Evolutionary conservation across 2,888 invertebrate genomes (phyloP).

Genomic region (Maniola hyperantus): DNA sequence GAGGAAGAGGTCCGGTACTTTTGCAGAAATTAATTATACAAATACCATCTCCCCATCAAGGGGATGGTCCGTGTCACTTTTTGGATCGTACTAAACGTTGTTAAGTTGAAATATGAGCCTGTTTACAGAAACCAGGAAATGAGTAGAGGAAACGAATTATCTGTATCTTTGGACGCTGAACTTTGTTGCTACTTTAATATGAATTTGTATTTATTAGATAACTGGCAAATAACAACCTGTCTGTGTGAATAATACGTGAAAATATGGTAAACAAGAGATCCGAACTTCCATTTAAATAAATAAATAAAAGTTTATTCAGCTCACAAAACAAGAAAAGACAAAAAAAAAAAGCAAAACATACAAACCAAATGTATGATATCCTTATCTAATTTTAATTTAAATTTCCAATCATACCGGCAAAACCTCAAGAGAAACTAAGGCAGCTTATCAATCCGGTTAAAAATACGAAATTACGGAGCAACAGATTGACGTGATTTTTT

Average conservation of each 20-base stretch:
- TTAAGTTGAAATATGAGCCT: constrained; percentile 33
- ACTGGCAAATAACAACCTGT: not conserved
- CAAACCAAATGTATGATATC: too few relatives aligned
- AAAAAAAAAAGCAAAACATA: too few relatives aligned
- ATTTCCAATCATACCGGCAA: too few relatives aligned
- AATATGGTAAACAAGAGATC: too few relatives aligned
- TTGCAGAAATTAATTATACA: not conserved
- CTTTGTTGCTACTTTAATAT: constrained; percentile 6
- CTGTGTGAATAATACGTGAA: not conserved
- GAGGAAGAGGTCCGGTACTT: not conserved
- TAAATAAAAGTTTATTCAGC: too few relatives aligned
- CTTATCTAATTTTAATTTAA: too few relatives aligned
- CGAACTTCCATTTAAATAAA: too few relatives aligned
- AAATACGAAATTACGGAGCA: too few relatives aligned
- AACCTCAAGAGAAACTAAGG: too few relatives aligned
- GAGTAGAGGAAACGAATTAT: constrained; percentile 28
- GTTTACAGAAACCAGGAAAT: constrained; percentile 34
- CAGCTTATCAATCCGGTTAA: too few relatives aligned
- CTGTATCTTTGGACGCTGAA: constrained; percentile 15
- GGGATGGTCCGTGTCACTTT: not conserved
- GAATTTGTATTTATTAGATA: not conserved
- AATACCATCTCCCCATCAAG: not conserved
- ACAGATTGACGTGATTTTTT: too few relatives aligned
- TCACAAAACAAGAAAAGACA: too few relatives aligned
- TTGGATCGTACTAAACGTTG: constrained; percentile 27